Percentiles rank a stretch among this genome's conserved stretches.
Evolutionary conservation across 2,888 invertebrate species (phyloP).

Genomic region (Oconnorella tubifera): DNA sequence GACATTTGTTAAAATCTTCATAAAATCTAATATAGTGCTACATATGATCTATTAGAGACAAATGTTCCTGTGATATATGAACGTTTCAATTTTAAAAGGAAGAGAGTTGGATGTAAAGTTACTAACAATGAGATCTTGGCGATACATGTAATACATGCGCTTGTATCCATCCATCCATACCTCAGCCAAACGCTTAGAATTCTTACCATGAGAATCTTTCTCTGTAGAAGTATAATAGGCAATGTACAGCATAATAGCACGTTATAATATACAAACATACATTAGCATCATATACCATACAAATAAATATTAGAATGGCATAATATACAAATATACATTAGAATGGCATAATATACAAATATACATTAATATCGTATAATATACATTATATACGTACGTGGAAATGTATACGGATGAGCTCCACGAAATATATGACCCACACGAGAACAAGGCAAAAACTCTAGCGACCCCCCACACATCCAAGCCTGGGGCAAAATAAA

Average conservation of each 20-base stretch:
- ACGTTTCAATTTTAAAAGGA: too few species aligned
- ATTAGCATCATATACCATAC: neutral
- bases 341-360: neutral
- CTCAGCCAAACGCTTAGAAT: conserved; percentile 87
- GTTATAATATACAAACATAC: neutral
- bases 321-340: neutral
- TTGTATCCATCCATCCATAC: conserved; percentile 99
- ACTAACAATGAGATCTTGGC: conserved; percentile 45
- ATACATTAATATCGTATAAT: neutral
- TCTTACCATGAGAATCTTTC: conserved; percentile 72
- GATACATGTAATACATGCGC: conserved; percentile 80
- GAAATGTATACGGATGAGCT: conserved; percentile 90
- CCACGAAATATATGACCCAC: conserved; percentile 92
- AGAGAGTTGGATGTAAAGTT: too few species aligned
- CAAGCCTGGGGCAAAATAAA: too few species aligned
- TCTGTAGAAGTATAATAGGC: too few species aligned
- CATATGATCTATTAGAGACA: too few species aligned
- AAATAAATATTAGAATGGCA: neutral
- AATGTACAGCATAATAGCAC: neutral
- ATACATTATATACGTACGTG: conserved; percentile 60
- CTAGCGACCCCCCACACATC: conserved; percentile 84
- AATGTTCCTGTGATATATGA: too few species aligned
- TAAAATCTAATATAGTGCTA: too few species aligned
- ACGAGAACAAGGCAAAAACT: conserved; percentile 89
- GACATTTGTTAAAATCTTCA: too few species aligned